Percentiles rank a stretch among this genome's conserved stretches.
Evolutionary conservation across 2,113 vertebrate genomes (phyloP).

Genomic region (Brachyistius frenatus): DNA sequence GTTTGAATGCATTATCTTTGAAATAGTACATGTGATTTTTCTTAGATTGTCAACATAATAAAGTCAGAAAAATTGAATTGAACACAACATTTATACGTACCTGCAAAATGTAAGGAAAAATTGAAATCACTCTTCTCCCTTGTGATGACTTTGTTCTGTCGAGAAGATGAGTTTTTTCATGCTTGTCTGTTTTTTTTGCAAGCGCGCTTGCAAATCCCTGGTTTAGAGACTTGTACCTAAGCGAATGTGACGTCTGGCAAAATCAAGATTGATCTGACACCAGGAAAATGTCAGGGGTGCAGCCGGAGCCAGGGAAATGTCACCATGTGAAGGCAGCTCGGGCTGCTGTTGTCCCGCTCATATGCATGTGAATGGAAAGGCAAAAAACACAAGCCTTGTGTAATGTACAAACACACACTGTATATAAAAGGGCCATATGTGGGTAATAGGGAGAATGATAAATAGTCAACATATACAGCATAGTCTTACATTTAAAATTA

Average conservation of each 20-base stretch:
- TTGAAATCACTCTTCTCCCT: constrained; percentile 19
- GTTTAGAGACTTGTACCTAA: constrained; percentile 79
- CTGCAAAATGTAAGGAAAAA: constrained; percentile 22
- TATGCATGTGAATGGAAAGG: constrained; percentile 25
- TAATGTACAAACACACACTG: constrained; percentile 17
- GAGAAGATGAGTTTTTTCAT: constrained; percentile 38
- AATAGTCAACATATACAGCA: background rate
- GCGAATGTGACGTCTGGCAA: constrained; percentile 82
- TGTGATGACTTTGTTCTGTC: constrained; percentile 46
- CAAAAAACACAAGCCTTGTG: background rate
- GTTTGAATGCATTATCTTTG: background rate
- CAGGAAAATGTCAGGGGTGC: constrained; percentile 84
- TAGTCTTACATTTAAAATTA: constrained; percentile 6
- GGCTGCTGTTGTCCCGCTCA: constrained; percentile 37
- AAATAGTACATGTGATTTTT: background rate
- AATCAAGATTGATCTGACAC: constrained; percentile 87
- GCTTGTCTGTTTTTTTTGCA: constrained; percentile 39
- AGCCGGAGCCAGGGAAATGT: constrained; percentile 81
- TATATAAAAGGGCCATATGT: background rate
- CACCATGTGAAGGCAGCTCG: constrained; percentile 64
- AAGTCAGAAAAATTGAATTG: constrained; percentile 15
- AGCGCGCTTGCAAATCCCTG: constrained; percentile 50
- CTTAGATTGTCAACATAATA: background rate
- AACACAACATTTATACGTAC: background rate
- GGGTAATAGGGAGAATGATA: background rate